A percentile compares a stretch with the other conserved stretches of the same genome.
These are phyloP conservation scores for Karalla daura DNA, from an alignment of 2,797 vertebrate genomes.

Conservation along the genomic window DNA sequence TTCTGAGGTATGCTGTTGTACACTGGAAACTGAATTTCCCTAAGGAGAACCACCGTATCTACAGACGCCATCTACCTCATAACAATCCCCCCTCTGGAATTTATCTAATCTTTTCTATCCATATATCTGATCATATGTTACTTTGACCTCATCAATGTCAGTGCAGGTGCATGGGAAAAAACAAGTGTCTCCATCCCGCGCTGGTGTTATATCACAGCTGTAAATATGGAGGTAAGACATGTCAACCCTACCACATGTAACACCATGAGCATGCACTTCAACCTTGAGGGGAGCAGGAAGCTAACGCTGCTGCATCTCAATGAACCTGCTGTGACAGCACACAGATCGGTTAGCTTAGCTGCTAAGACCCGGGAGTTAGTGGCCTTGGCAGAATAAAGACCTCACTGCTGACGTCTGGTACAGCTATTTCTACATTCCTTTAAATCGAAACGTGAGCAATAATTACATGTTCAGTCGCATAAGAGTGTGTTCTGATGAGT, in stretches of 20 bases:
- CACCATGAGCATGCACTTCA: constrained; percentile 38
- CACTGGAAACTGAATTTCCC: no score
- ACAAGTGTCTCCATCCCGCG: no score
- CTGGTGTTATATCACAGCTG: neutral
- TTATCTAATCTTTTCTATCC: neutral
- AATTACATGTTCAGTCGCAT: rapidly evolving
- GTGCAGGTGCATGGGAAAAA: neutral
- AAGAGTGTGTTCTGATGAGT: rapidly evolving
- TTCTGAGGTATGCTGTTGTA: no score
- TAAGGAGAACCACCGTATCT: no score
- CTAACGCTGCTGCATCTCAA: constrained; percentile 21
- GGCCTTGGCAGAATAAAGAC: constrained; percentile 26
- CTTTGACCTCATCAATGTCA: constrained; percentile 63
- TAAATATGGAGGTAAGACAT: neutral
- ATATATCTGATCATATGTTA: neutral
- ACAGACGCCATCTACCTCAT: no score
- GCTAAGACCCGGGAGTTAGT: constrained; percentile 36
- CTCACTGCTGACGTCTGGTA: neutral
- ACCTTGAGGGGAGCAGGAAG: constrained; percentile 49
- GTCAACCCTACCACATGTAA: no score
- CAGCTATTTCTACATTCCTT: neutral
- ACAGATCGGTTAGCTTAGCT: constrained; percentile 67
- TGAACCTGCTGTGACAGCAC: constrained; percentile 49
- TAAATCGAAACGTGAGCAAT: rapidly evolving
- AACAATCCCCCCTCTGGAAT: no score